Conservation (phyloP, 2,888 invertebrate genomes). For the Chymomyza caudatula region DNA sequence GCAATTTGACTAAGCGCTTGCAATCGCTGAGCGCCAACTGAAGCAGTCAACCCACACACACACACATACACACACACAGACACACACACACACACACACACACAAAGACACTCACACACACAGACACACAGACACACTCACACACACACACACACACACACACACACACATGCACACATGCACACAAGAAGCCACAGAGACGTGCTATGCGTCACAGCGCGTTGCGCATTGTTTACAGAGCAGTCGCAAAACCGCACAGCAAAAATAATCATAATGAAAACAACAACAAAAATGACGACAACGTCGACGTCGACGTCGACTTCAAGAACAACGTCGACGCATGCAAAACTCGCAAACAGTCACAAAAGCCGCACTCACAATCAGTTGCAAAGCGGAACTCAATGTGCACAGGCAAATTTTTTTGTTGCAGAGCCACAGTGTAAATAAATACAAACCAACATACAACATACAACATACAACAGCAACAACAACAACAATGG, state of each 20-base stretch:
- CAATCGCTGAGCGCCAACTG: constrained; percentile 29
- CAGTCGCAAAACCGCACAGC: constrained; percentile 10
- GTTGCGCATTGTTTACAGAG: constrained; percentile 30
- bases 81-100: neutral
- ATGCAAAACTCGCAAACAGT: constrained; percentile 32
- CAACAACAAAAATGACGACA: constrained; percentile 3
- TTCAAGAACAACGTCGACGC: neutral
- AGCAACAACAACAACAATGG: constrained; percentile 31
- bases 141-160: neutral
- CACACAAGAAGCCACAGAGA: neutral
- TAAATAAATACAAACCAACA: neutral
- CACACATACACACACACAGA: neutral
- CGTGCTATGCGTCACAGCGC: constrained; percentile 28
- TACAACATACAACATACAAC: neutral
- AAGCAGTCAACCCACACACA: constrained; percentile 12
- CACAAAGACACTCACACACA: neutral
- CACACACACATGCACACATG: neutral
- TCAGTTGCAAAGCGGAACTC: constrained; percentile 55
- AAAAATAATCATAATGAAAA: neutral
- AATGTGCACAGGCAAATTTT: constrained; percentile 43
- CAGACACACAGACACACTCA: neutral
- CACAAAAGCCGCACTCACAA: constrained; percentile 38
- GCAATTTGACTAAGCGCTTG: constrained; percentile 51
- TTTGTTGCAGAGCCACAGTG: neutral
- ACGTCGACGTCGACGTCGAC: too few species aligned